Evolutionary conservation across 2,888 invertebrate genomes (phyloP).

Genomic region (Chrysomela aeneicollis): DNA sequence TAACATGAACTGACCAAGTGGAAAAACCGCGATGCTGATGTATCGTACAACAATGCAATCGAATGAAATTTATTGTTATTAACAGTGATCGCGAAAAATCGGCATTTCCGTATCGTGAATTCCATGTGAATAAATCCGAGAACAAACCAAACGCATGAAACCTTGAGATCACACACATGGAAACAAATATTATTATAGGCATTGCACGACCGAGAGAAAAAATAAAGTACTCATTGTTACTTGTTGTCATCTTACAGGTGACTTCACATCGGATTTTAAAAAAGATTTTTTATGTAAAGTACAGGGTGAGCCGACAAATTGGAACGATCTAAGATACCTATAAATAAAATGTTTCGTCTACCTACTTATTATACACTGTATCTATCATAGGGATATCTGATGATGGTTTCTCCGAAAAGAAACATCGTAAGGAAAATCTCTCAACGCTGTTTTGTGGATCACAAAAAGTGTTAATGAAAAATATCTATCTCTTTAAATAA

Average conservation of each 20-base stretch:
- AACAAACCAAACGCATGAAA: background rate
- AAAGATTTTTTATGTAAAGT: too few species aligned
- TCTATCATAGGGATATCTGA: too few species aligned
- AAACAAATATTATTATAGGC: background rate
- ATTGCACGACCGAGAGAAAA: background rate
- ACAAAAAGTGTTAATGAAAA: too few species aligned
- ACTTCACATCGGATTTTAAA: background rate
- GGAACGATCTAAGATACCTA: too few species aligned
- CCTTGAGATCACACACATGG: background rate
- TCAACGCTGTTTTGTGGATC: too few species aligned
- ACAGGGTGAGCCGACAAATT: too few species aligned
- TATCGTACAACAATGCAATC: conserved; percentile 2
- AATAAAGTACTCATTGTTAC: background rate
- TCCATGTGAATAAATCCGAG: conserved; percentile 1
- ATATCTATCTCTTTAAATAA: too few species aligned
- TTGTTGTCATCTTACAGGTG: background rate
- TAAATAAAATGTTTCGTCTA: too few species aligned
- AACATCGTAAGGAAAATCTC: too few species aligned
- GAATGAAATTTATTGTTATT: conserved; percentile 5
- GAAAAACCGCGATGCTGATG: background rate
- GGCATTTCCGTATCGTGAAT: background rate
- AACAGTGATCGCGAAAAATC: background rate
- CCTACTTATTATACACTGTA: too few species aligned
- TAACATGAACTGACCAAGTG: background rate
- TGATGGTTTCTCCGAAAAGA: too few species aligned